Evolutionary conservation across 1,140 invertebrate species (phyloP).

Genomic region (Lordiphosa collinella): DNA sequence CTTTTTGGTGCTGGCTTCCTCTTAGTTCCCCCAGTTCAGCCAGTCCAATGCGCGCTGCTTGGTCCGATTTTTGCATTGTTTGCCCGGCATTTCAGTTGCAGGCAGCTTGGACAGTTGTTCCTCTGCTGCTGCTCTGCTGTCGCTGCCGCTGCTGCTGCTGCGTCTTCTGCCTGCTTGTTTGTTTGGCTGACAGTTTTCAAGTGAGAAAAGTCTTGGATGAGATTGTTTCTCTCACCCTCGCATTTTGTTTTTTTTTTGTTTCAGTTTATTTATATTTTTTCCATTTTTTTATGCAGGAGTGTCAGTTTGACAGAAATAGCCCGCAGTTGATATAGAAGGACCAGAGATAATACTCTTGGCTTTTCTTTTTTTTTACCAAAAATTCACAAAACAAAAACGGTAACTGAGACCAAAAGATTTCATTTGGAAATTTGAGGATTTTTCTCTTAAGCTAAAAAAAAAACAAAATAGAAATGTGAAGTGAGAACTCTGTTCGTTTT

Average conservation of each 20-base stretch:
- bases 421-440: no score
- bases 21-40: no score
- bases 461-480: no score
- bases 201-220: slow-evolving; percentile 34
- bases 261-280: neutral
- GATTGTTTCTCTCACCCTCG: slow-evolving; percentile 26
- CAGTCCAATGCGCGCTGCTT: no score
- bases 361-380: no score
- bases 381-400: no score
- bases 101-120: slow-evolving; percentile 25
- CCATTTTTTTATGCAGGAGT: neutral
- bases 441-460: no score
- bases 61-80: slow-evolving; percentile 26
- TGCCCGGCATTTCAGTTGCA: slow-evolving; percentile 35
- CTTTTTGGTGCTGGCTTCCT: slow-evolving; percentile 13
- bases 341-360: no score
- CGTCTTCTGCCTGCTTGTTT: slow-evolving; percentile 22
- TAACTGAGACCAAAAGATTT: no score
- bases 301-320: slow-evolving; percentile 28
- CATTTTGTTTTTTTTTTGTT: slow-evolving; percentile 5
- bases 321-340: slow-evolving; percentile 8
- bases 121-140: slow-evolving; percentile 2
- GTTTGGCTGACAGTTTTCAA: slow-evolving; percentile 28
- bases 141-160: neutral
- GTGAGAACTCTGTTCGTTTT: no score